phyloP scores from a whole-genome alignment of 2,797 vertebrate species.

The Rhabdophis nuchalis region DNA sequence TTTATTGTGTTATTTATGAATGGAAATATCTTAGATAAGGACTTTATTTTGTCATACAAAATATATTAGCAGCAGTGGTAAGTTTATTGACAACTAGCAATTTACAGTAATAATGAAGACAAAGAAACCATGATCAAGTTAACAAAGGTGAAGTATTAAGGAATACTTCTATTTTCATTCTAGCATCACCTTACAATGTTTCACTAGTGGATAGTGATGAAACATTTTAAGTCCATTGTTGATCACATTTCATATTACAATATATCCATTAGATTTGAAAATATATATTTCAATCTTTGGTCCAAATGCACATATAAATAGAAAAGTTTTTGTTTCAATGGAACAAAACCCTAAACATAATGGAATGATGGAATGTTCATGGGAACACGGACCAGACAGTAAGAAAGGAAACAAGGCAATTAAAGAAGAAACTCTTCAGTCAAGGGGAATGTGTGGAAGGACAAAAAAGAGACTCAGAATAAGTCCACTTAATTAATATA shows the following conservation, averaged over 20 bases:
- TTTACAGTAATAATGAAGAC: background rate
- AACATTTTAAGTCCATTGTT: background rate
- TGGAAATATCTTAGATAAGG: background rate
- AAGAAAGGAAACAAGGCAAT: background rate
- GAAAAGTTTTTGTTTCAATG: background rate
- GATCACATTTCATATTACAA: background rate
- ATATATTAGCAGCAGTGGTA: background rate
- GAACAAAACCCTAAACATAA: background rate
- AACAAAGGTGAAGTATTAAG: background rate
- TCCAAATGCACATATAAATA: background rate
- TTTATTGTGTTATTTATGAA: constrained; percentile 1
- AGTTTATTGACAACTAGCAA: constrained; percentile 6
- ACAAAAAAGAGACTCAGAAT: background rate
- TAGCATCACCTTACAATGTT: background rate
- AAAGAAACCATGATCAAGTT: background rate
- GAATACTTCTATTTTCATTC: background rate
- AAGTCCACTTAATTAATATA: background rate
- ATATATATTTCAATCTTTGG: background rate
- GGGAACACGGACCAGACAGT: background rate
- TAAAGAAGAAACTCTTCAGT: background rate
- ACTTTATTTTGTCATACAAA: constrained; percentile 2
- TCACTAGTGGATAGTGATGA: background rate
- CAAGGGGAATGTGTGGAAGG: background rate
- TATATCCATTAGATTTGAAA: background rate
- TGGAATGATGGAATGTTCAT: background rate